These are phyloP conservation scores for Berghia stephanieae DNA, from an alignment of 1,140 invertebrate species.

Conservation along the genomic window DNA sequence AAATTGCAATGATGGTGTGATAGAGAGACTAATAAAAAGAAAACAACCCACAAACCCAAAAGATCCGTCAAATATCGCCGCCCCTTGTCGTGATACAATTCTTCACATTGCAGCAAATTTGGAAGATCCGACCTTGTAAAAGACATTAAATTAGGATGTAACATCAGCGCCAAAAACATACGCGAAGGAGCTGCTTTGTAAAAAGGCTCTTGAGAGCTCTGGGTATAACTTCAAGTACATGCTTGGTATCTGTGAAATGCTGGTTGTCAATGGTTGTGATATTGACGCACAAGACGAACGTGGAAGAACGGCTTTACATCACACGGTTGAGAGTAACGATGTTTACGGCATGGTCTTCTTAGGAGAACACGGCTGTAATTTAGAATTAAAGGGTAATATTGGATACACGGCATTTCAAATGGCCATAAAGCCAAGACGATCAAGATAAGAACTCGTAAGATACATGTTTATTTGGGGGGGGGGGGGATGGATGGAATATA, in stretches of 20 bases:
- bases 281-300: slow-evolving; percentile 19
- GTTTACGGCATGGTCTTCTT: slow-evolving; percentile 4
- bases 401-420: slow-evolving; percentile 19
- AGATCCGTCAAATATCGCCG: not conserved
- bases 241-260: slow-evolving; percentile 18
- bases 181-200: not conserved
- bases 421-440: not conserved
- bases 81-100: not conserved
- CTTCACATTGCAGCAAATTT: slow-evolving; percentile 9
- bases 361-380: slow-evolving; percentile 20
- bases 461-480: no score
- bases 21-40: not conserved
- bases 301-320: slow-evolving; percentile 29
- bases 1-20: not conserved
- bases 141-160: not conserved
- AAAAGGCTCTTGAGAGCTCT: no score
- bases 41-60: no score
- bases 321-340: slow-evolving; percentile 19
- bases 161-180: not conserved
- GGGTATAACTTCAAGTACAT: not conserved
- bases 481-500: no score
- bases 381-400: slow-evolving; percentile 3
- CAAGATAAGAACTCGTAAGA: no score
- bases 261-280: slow-evolving; percentile 19
- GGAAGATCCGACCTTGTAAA: not conserved